Percentiles rank a stretch among this genome's conserved stretches.
Conservation (phyloP, 2,888 invertebrate species). For the Tricholauxania praeusta region DNA sequence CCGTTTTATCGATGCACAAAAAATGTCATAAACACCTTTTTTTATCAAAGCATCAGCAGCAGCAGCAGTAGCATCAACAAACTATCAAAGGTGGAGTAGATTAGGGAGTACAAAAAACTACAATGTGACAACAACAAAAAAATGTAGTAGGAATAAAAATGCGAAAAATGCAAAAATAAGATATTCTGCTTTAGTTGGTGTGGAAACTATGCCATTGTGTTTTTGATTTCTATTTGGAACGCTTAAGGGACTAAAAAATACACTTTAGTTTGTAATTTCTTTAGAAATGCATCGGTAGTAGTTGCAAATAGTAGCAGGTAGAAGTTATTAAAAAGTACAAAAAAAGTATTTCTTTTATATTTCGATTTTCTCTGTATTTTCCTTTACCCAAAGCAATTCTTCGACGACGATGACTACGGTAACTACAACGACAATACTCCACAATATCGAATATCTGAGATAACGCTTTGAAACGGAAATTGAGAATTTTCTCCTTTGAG, state of each 20-base stretch:
- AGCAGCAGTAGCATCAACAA: not conserved
- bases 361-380: not conserved
- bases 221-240: no score
- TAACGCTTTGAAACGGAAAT: constrained; percentile 53
- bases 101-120: not conserved
- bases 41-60: not conserved
- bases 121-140: not conserved
- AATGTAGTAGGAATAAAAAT: not conserved
- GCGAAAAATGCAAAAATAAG: not conserved
- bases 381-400: constrained; percentile 15
- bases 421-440: not conserved
- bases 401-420: not conserved
- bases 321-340: not conserved
- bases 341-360: not conserved
- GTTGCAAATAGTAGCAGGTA: not conserved
- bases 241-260: no score
- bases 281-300: not conserved
- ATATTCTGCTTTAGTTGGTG: no score
- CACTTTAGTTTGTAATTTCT: not conserved
- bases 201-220: no score
- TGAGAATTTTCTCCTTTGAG: constrained; percentile 56
- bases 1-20: constrained; percentile 19
- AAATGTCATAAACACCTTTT: constrained; percentile 26
- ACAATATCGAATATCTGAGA: constrained; percentile 48
- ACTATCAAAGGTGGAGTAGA: not conserved